Evolutionary conservation across 1,140 invertebrate genomes (phyloP), one percentile per base, ranked within the genome.

Genomic region (Conus betulinus): DNA sequence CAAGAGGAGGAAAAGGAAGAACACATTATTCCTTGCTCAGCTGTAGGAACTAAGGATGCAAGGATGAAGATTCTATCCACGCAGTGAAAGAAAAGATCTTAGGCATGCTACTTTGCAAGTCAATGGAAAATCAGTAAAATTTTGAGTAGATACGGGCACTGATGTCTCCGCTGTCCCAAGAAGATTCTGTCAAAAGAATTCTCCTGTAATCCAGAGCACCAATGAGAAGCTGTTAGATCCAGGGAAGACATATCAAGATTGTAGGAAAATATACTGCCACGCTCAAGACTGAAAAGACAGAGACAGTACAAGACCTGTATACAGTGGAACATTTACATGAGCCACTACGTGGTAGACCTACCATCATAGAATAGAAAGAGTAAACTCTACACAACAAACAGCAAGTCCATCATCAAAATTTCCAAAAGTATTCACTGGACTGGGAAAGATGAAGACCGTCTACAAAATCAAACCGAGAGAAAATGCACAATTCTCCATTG

Each of bases 401-500:
- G 39, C 25, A 57, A n/a, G 67, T 86, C 27, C 17, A 39, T n/a
- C 60, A 86, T 39, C 20, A 17, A 25, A 25, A 15, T n/a, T n/a
- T n/a, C 10, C 55, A 39, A 86, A 60, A 23, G 7, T 86, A 23
- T 67, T 86, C 60, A 86, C 15, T 3, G 84, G 84, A 27, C 63
- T 86, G 10, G n/a, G 57, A 60, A 60, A 86, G 67, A n/a, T 86
- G 84, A 67, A 60, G 5, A 10, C n/a, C 23, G 6, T 67, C 13
- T 67, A 86, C 63, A 86, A 86, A 71, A 86, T 86, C 39, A 39
- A n/a, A 15, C 6, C 67, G 23, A n/a, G n/a, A n/a, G 84, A 86
- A 53, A 57, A 81, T 81, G n/a, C 55, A 23, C 11, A 25, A 86
- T 8, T 86, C 57, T 86, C 55, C n/a, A n/a, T 86, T 0, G n/a